Evolutionary conservation across 2,113 vertebrate genomes (phyloP).

Genomic region (Climacteris rufus): DNA sequence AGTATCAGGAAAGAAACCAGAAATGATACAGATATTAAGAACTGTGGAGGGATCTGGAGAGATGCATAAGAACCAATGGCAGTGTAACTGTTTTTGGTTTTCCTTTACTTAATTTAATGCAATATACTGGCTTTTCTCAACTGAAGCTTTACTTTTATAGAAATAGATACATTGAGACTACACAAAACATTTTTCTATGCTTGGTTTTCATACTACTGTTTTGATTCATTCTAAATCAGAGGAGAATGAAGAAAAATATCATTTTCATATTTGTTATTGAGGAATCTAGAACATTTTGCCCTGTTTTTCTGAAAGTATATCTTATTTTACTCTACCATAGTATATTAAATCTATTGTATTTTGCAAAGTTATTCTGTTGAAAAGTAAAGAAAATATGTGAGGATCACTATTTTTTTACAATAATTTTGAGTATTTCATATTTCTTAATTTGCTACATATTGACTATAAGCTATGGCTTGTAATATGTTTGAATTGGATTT

Average conservation of each 20-base stretch:
- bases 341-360: neutral
- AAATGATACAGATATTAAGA: neutral
- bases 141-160: neutral
- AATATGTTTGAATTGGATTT: neutral
- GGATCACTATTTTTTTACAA: neutral
- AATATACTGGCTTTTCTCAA: neutral
- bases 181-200: neutral
- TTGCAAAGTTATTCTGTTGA: neutral
- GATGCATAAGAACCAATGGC: neutral
- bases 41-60: neutral
- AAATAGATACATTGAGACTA: neutral
- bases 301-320: neutral
- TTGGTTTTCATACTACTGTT: neutral
- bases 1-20: neutral
- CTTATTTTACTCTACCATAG: neutral
- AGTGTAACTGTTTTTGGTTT: neutral
- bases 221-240: neutral
- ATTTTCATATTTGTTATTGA: neutral
- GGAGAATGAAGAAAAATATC: neutral
- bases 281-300: neutral
- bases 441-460: neutral
- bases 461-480: neutral
- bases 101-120: neutral
- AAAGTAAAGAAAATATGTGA: neutral
- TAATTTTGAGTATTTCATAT: neutral